Conservation (phyloP, 1,140 invertebrate species). For the Idris sp. region DNA sequence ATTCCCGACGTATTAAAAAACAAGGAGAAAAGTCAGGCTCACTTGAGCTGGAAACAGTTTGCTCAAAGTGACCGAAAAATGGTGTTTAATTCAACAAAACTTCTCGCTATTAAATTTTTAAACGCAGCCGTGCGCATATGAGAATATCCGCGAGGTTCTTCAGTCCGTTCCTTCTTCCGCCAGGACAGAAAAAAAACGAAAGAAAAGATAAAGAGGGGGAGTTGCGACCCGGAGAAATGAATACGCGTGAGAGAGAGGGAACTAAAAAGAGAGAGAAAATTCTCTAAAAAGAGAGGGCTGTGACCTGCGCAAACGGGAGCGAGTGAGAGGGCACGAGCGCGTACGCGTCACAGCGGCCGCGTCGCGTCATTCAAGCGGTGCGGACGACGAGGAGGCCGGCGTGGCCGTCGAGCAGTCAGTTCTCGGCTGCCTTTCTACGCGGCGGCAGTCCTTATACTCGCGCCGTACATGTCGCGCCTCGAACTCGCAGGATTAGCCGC, state of each 20-base stretch:
- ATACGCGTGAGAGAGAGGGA: no score
- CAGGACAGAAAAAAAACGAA: conserved; percentile 2
- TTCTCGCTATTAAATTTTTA: conserved; percentile 23
- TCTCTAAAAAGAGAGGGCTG: neutral
- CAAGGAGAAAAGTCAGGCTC: neutral
- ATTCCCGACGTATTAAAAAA: no score
- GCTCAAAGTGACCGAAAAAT: conserved; percentile 23
- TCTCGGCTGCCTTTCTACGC: conserved; percentile 80
- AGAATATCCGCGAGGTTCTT: conserved; percentile 26
- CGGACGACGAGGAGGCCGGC: conserved; percentile 60
- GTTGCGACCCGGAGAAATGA: no score
- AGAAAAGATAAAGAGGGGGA: no score
- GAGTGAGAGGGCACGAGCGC: conserved; percentile 53
- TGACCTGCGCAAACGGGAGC: conserved; percentile 34
- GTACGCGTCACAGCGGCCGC: conserved; percentile 75
- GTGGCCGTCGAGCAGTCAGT: conserved; percentile 71
- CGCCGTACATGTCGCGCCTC: no score
- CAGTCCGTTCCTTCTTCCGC: conserved; percentile 26
- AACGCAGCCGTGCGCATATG: conserved; percentile 35
- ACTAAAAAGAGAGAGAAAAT: neutral
- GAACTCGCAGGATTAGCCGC: no score
- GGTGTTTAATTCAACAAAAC: conserved; percentile 30
- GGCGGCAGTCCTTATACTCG: conserved; percentile 72
- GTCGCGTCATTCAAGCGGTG: conserved; percentile 66
- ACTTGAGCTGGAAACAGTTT: conserved; percentile 16